Evolutionary conservation across 2,888 invertebrate genomes (phyloP).

Genomic region (Germaria angustata): DNA sequence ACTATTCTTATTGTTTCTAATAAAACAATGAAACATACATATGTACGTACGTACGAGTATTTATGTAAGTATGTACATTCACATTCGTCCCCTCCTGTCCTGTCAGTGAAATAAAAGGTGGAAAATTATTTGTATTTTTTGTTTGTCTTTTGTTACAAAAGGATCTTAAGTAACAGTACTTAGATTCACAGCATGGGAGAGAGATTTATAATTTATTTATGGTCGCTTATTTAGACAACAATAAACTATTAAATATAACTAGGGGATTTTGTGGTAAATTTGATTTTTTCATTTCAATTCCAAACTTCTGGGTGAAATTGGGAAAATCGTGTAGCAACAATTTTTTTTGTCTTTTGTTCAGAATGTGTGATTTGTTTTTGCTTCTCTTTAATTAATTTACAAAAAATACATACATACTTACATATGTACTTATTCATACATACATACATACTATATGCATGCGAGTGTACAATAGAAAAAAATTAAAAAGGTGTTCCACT

Average conservation of each 20-base stretch:
- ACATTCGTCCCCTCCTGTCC: conserved; percentile 7
- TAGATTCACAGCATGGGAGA: conserved; percentile 71
- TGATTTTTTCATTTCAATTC: conserved; percentile 27
- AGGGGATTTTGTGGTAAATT: conserved; percentile 55
- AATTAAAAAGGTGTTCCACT: no score
- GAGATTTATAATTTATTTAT: conserved; percentile 53
- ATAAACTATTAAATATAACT: conserved; percentile 37
- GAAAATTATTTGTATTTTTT: conserved; percentile 53
- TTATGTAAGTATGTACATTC: not conserved
- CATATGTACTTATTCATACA: no score
- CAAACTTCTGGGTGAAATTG: conserved; percentile 9
- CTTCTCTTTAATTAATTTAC: conserved; percentile 17
- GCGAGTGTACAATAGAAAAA: not conserved
- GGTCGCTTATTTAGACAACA: conserved; percentile 44
- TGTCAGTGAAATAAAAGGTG: conserved; percentile 57
- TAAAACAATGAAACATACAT: not conserved
- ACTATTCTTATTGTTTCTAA: not conserved
- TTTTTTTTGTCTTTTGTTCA: not conserved
- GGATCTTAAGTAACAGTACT: conserved; percentile 71
- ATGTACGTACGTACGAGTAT: not conserved
- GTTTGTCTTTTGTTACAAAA: conserved; percentile 44
- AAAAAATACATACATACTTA: no score
- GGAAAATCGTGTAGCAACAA: conserved; percentile 29
- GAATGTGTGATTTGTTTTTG: conserved; percentile 8
- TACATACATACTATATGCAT: no score